phyloP scores from a whole-genome alignment of 2,113 vertebrate species.

The Setophaga petechia region DNA sequence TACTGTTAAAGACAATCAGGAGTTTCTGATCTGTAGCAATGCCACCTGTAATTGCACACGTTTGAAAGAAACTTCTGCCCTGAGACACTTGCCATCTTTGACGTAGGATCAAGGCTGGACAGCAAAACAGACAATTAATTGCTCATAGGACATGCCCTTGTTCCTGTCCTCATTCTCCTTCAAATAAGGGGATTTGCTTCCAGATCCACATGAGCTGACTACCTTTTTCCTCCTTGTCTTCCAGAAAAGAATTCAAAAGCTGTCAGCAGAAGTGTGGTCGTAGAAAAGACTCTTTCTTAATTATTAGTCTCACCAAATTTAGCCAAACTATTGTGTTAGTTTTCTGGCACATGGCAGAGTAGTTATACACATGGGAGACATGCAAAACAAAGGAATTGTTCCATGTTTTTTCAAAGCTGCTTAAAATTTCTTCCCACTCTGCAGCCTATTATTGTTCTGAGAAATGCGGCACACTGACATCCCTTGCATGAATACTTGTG shows the following conservation, averaged over 20 bases:
- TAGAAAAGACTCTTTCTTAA: not conserved
- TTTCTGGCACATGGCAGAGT: not conserved
- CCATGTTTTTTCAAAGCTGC: not conserved
- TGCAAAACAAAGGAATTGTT: not conserved
- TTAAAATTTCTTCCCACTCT: not conserved
- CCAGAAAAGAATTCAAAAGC: not conserved
- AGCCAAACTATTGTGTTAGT: not conserved
- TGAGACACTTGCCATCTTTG: not conserved
- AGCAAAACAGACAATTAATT: not conserved
- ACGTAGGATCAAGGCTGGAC: not conserved
- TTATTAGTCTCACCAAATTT: not conserved
- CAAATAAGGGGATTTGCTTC: not conserved
- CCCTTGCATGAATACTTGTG: not conserved
- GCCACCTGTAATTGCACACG: not conserved
- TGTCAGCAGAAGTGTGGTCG: not conserved
- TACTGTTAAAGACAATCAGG: not conserved
- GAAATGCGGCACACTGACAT: not conserved
- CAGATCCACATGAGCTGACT: not conserved
- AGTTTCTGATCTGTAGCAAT: not conserved
- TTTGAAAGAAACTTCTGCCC: not conserved
- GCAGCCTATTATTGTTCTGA: not conserved
- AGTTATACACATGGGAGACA: not conserved
- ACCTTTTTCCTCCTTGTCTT: not conserved
- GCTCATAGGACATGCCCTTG: not conserved
- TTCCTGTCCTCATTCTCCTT: not conserved